Evolutionary conservation across 2,888 invertebrate species (phyloP).

Genomic region (Seladonia tumulorum): DNA sequence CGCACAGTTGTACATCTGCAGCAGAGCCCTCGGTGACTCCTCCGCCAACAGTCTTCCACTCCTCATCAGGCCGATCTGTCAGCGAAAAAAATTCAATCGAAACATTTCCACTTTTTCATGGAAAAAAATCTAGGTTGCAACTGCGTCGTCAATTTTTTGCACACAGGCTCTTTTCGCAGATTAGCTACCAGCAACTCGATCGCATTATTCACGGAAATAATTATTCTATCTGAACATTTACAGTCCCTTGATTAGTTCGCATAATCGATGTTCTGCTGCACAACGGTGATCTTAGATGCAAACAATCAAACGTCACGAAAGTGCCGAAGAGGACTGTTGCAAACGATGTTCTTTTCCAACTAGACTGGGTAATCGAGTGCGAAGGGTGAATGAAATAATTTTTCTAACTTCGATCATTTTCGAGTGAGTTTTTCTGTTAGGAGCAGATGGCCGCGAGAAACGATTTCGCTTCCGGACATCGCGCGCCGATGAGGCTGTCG

Average conservation of each 20-base stretch:
- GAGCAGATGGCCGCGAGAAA: neutral
- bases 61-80: slow-evolving; percentile 96
- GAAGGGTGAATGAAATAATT: neutral
- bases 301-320: no score
- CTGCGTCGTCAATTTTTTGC: neutral
- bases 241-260: no score
- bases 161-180: no score
- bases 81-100: neutral
- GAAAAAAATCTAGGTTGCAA: neutral
- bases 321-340: no score
- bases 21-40: slow-evolving; percentile 93
- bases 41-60: slow-evolving; percentile 96
- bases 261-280: no score
- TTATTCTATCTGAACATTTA: no score
- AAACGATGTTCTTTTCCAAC: no score
- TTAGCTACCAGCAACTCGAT: no score
- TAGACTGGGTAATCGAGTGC: no score
- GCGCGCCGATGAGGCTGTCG: neutral
- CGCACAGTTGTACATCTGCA: slow-evolving; percentile 93
- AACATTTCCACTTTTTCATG: neutral
- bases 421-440: neutral
- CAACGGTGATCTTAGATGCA: no score
- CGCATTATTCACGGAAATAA: no score
- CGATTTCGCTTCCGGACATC: neutral
- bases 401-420: neutral